These are phyloP conservation scores for Sarcophaga bullata DNA, from an alignment of 1,140 invertebrate species.

Conservation along the genomic window DNA sequence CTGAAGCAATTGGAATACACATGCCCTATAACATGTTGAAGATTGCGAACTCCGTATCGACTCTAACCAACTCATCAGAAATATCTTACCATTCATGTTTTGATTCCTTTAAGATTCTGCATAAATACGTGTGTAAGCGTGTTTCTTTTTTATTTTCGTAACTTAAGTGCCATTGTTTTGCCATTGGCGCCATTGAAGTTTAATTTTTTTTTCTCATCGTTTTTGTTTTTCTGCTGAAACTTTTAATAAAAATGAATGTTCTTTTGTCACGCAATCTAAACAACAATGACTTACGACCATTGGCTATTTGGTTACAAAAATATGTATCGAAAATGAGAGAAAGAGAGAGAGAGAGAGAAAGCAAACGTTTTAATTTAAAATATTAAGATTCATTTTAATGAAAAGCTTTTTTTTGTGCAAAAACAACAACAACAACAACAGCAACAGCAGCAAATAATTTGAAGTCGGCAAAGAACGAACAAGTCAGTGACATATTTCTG, in stretches of 20 bases:
- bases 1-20: no score
- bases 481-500: neutral
- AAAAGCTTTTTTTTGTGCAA: neutral
- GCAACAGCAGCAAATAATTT: neutral
- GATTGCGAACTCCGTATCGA: no score
- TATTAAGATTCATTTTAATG: slow-evolving; percentile 15
- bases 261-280: slow-evolving; percentile 46
- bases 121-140: neutral
- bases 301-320: slow-evolving; percentile 1
- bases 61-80: no score
- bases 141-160: neutral
- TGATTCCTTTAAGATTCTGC: no score
- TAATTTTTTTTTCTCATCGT: neutral
- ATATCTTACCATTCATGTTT: no score
- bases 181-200: slow-evolving; percentile 34
- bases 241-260: slow-evolving; percentile 43
- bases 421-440: no score
- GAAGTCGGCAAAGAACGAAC: neutral
- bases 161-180: slow-evolving; percentile 11
- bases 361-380: slow-evolving; percentile 8
- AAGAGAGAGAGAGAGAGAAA: neutral
- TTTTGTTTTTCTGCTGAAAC: neutral
- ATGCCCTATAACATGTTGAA: no score
- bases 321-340: neutral
- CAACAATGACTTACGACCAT: slow-evolving; percentile 43